Evolutionary conservation across 2,113 vertebrate species (phyloP).

Genomic region (Ondatra zibethicus): DNA sequence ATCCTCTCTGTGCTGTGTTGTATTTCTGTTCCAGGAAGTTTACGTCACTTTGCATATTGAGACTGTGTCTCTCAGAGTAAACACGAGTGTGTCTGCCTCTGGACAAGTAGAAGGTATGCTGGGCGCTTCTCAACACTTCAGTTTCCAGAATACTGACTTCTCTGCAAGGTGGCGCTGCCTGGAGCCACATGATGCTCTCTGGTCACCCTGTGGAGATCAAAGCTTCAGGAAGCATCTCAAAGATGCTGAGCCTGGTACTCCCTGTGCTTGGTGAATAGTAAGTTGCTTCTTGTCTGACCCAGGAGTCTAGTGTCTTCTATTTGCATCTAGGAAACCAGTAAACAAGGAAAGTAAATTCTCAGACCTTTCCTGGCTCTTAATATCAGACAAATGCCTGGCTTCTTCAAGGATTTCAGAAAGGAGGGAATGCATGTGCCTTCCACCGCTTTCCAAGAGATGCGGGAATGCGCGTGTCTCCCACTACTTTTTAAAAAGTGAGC

Average conservation of each 20-base stretch:
- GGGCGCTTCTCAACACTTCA: not conserved
- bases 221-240: not conserved
- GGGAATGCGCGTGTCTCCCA: not conserved
- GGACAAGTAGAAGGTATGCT: not conserved
- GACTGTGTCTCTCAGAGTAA: constrained; percentile 5
- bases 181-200: too few relatives aligned
- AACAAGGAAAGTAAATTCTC: not conserved
- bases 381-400: not conserved
- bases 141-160: not conserved
- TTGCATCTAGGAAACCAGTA: not conserved
- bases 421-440: not conserved
- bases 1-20: too few relatives aligned
- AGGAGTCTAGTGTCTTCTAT: not conserved
- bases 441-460: not conserved
- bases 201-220: not conserved
- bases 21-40: constrained; percentile 20
- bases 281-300: not conserved
- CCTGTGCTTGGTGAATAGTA: not conserved
- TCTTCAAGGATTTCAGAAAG: not conserved
- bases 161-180: not conserved
- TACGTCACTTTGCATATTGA: constrained; percentile 47
- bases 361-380: not conserved
- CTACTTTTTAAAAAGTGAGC: too few relatives aligned
- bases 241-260: not conserved
- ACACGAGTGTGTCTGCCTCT: not conserved